Conservation (phyloP, 2,888 invertebrate genomes). For the Eulithis prunata region DNA sequence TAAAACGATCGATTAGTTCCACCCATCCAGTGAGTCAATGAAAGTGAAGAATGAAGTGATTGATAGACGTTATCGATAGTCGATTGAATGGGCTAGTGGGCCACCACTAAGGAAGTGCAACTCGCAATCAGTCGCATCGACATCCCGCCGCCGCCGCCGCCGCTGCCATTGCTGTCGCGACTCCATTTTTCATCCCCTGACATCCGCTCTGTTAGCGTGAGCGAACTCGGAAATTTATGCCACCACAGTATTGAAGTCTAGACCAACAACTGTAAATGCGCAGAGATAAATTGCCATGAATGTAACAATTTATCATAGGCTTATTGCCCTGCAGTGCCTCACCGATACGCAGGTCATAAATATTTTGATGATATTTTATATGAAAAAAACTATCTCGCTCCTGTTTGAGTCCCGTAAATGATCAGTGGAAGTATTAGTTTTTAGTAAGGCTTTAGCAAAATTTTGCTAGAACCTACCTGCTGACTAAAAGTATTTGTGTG, state of each 20-base stretch:
- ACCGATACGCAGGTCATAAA: slow-evolving; percentile 13
- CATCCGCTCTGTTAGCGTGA: slow-evolving; percentile 61
- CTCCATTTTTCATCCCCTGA: slow-evolving; percentile 68
- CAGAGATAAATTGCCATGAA: slow-evolving; percentile 35
- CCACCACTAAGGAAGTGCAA: slow-evolving; percentile 17
- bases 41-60: too few relatives aligned
- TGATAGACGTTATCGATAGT: slow-evolving; percentile 16
- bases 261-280: slow-evolving; percentile 37
- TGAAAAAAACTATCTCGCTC: too few relatives aligned
- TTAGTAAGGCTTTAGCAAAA: too few relatives aligned
- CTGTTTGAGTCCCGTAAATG: too few relatives aligned
- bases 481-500: slow-evolving; percentile 20
- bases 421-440: too few relatives aligned
- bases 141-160: slow-evolving; percentile 38
- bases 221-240: slow-evolving; percentile 59
- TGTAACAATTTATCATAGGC: slow-evolving; percentile 39
- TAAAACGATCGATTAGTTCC: too few relatives aligned
- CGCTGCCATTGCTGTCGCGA: slow-evolving; percentile 44
- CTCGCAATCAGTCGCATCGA: slow-evolving; percentile 66
- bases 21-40: too few relatives aligned
- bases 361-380: slow-evolving; percentile 11
- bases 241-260: slow-evolving; percentile 46
- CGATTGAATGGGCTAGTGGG: slow-evolving; percentile 1
- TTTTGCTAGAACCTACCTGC: too few relatives aligned
- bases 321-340: slow-evolving; percentile 31